phyloP scores from a whole-genome alignment of 1,140 invertebrate species.

The Drosophila parabipectinata region DNA sequence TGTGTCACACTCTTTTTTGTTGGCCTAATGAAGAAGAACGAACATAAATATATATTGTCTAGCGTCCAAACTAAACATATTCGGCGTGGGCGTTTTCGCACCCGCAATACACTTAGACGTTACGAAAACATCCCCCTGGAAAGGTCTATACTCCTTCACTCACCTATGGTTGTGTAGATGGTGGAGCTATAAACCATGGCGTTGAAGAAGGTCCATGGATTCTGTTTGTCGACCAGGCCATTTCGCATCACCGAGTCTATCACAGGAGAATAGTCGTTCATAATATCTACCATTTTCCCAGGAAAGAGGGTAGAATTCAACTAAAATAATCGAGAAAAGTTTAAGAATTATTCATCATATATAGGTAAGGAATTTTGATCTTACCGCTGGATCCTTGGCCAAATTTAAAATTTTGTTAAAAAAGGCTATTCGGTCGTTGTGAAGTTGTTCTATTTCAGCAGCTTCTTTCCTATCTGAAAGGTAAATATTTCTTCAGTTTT shows the following conservation, averaged over 20 bases:
- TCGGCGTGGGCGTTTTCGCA: conserved; percentile 41
- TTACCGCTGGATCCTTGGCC: conserved; percentile 40
- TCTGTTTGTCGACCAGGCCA: conserved; percentile 52
- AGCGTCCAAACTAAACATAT: conserved; percentile 7
- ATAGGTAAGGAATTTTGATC: not conserved
- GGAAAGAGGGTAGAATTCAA: not conserved
- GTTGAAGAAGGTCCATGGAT: conserved; percentile 95
- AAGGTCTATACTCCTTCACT: conserved; percentile 64
- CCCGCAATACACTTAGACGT: conserved; percentile 22
- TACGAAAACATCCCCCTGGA: not conserved
- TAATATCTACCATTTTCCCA: conserved; percentile 46
- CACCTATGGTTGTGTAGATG: conserved; percentile 97
- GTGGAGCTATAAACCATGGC: conserved; percentile 96
- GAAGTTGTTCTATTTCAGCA: conserved; percentile 20
- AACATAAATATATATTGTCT: conserved; percentile 31
- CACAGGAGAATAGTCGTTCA: conserved; percentile 50
- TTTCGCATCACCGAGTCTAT: conserved; percentile 58
- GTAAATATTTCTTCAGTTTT: no score
- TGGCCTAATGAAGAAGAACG: conserved; percentile 27
- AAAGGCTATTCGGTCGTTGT: conserved; percentile 51
- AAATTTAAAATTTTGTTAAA: conserved; percentile 48
- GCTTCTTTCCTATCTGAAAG: conserved; percentile 13
- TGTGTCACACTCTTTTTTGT: conserved; percentile 46
- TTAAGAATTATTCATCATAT: not conserved
- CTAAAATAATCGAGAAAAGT: not conserved